Evolutionary conservation across 2,797 vertebrate species (phyloP).

Genomic region (Ambastaia sidthimunki): DNA sequence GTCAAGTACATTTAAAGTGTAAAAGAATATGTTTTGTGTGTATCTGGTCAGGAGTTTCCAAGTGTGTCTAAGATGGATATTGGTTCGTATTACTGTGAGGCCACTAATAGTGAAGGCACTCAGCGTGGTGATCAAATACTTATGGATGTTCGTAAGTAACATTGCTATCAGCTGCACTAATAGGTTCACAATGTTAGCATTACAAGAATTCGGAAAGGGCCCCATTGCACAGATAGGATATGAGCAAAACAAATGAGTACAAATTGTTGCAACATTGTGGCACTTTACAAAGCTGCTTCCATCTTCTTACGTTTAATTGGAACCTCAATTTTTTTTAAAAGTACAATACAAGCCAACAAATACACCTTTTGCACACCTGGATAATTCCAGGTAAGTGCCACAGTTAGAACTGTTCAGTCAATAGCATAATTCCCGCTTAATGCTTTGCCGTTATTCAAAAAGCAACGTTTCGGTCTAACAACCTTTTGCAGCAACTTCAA

Average conservation of each 20-base stretch:
- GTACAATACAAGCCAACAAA: no score
- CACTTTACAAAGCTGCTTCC: no score
- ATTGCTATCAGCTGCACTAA: background rate
- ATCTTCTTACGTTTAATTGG: no score
- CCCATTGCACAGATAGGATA: background rate
- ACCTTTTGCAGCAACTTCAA: no score
- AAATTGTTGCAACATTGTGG: background rate
- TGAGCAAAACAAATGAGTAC: background rate
- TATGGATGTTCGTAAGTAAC: slow-evolving; percentile 86
- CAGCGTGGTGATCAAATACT: slow-evolving; percentile 60
- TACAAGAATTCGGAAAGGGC: background rate
- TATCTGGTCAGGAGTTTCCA: slow-evolving; percentile 75
- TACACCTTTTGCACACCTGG: no score
- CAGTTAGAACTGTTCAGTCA: no score
- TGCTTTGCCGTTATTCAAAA: no score
- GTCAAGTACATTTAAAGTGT: background rate
- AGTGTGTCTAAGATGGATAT: slow-evolving; percentile 65
- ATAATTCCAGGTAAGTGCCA: no score
- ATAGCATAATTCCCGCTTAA: no score
- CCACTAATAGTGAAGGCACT: slow-evolving; percentile 75
- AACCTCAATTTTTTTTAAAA: no score
- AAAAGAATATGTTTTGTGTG: background rate
- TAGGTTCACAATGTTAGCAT: background rate
- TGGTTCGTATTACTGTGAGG: slow-evolving; percentile 83
- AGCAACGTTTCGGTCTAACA: no score